Evolutionary conservation across 2,888 invertebrate species (phyloP).

Genomic region (Drosophila meridionalis): DNA sequence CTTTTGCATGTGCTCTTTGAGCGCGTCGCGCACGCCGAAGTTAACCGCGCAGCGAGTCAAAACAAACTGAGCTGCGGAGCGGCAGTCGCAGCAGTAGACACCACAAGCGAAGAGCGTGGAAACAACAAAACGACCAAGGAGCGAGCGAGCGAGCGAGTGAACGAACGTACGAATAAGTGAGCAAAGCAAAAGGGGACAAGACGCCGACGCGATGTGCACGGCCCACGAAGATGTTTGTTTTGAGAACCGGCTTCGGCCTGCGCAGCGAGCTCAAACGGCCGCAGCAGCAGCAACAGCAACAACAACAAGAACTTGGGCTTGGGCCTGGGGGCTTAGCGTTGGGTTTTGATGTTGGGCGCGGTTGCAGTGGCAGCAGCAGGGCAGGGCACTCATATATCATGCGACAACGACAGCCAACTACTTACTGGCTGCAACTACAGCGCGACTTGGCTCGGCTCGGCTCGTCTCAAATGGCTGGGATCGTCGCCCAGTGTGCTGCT

Average conservation of each 20-base stretch:
- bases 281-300: constrained; percentile 11
- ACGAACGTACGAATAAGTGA: constrained; percentile 2
- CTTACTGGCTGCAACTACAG: constrained; percentile 37
- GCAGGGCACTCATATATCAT: constrained; percentile 76
- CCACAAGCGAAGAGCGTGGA: constrained; percentile 48
- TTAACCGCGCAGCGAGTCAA: constrained; percentile 66
- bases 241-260: constrained; percentile 58
- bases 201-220: constrained; percentile 67
- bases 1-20: constrained; percentile 3
- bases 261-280: constrained; percentile 31
- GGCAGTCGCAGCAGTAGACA: constrained; percentile 24
- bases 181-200: constrained; percentile 13
- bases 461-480: constrained; percentile 60
- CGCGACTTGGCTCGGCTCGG: constrained; percentile 3
- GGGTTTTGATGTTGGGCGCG: constrained; percentile 58
- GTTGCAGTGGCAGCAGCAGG: constrained; percentile 64
- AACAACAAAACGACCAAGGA: constrained; percentile 58
- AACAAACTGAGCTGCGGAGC: constrained; percentile 58
- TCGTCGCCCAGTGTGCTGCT: constrained; percentile 47
- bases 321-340: constrained; percentile 52
- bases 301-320: constrained; percentile 42
- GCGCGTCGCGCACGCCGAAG: constrained; percentile 57
- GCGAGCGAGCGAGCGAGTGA: constrained; percentile 27
- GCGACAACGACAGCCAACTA: constrained; percentile 60
- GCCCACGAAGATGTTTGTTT: constrained; percentile 69